Evolutionary conservation across 2,888 invertebrate genomes (phyloP).

Genomic region (Pristionchus maxplancki): DNA sequence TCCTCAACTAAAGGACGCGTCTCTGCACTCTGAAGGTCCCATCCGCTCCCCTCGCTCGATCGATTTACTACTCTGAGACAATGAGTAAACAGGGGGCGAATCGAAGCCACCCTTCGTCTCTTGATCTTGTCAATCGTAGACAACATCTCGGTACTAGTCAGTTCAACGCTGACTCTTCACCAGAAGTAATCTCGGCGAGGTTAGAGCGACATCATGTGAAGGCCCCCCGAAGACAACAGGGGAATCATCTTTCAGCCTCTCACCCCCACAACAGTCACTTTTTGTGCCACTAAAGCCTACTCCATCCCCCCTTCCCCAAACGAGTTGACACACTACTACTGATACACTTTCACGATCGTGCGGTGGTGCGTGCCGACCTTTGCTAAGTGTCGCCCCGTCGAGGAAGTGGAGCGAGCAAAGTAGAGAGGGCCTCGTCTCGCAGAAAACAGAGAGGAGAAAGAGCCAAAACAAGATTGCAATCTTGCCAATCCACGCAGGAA

Average conservation of each 20-base stretch:
- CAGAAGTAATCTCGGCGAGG: neutral
- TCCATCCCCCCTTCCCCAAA: neutral
- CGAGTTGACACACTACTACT: neutral
- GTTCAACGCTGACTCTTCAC: too few relatives aligned
- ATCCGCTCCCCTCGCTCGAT: neutral
- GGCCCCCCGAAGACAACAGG: constrained; percentile 7
- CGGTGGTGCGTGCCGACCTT: neutral
- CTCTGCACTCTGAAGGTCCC: constrained; percentile 9
- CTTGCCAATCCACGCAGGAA: neutral
- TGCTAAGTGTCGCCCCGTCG: neutral
- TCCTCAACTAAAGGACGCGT: neutral
- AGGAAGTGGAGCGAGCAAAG: neutral
- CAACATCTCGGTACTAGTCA: too few relatives aligned
- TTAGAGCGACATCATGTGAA: neutral
- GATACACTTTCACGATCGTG: neutral
- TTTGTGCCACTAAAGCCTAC: neutral
- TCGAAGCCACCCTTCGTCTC: neutral
- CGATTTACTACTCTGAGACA: constrained; percentile 7
- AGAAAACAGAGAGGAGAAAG: neutral
- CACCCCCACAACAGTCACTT: constrained; percentile 38
- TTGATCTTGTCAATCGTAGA: neutral
- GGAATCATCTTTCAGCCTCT: constrained; percentile 34
- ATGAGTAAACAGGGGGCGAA: neutral
- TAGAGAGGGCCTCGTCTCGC: neutral
- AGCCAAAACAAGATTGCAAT: constrained; percentile 34